Evolutionary conservation across 2,797 vertebrate genomes (phyloP).

Genomic region (Clamator glandarius): DNA sequence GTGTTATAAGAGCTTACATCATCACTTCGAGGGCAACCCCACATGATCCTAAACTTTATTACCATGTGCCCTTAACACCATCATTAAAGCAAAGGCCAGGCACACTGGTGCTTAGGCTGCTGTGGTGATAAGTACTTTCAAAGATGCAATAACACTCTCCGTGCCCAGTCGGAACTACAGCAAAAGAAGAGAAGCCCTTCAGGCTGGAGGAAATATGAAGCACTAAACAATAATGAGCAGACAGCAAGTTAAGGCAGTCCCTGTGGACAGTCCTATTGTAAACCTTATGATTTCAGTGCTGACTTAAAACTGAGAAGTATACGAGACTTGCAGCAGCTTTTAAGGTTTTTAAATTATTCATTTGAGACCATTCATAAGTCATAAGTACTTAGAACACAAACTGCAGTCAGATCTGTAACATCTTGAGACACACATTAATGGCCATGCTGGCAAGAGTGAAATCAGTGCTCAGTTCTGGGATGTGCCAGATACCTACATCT

Average conservation of each 20-base stretch:
- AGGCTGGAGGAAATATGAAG: background rate
- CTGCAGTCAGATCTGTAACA: background rate
- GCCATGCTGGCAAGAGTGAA: background rate
- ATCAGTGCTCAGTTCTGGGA: fast-evolving
- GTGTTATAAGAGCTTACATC: background rate
- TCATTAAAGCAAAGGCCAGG: background rate
- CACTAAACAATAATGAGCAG: background rate
- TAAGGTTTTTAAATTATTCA: background rate
- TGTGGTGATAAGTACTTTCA: background rate
- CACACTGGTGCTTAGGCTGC: background rate
- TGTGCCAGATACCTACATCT: background rate
- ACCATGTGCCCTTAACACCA: background rate
- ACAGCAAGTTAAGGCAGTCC: background rate
- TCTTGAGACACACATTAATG: background rate
- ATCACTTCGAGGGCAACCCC: background rate
- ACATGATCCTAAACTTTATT: background rate
- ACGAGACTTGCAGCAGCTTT: background rate
- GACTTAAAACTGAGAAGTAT: background rate
- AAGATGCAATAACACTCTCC: background rate
- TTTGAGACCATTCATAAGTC: background rate
- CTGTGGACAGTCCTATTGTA: background rate
- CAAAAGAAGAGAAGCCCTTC: background rate
- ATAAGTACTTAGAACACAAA: background rate
- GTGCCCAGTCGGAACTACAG: background rate
- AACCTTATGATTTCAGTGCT: background rate